phyloP scores from a whole-genome alignment of 2,797 vertebrate species.

The Pampus argenteus region DNA sequence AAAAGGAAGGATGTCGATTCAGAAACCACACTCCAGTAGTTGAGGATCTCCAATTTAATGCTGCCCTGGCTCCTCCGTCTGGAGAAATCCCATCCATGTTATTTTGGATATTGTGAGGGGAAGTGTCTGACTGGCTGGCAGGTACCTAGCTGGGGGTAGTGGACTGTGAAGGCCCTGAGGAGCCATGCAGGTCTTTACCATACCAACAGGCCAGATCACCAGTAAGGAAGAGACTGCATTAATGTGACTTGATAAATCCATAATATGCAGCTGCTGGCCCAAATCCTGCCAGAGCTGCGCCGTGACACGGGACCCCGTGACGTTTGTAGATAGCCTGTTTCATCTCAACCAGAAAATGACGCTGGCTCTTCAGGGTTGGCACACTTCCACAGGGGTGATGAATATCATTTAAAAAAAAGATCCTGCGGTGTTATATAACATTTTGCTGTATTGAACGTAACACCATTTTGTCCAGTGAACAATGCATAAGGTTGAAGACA shows the following conservation, averaged over 20 bases:
- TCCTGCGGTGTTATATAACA: constrained; percentile 21
- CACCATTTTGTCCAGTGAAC: not conserved
- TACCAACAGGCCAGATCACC: constrained; percentile 59
- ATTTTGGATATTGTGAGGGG: constrained; percentile 67
- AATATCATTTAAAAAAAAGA: constrained; percentile 34
- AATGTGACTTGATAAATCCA: constrained; percentile 64
- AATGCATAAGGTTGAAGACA: constrained; percentile 11
- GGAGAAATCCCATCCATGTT: constrained; percentile 66
- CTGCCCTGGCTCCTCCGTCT: constrained; percentile 64
- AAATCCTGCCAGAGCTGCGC: constrained; percentile 50
- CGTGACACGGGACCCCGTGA: constrained; percentile 48
- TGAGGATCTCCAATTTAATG: constrained; percentile 78
- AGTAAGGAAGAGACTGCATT: constrained; percentile 58
- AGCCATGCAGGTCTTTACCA: constrained; percentile 62
- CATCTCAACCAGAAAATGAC: constrained; percentile 57
- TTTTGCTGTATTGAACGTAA: constrained; percentile 28
- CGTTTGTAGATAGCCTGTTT: constrained; percentile 60
- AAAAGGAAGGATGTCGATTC: no score
- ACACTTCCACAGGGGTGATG: constrained; percentile 8
- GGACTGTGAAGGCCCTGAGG: constrained; percentile 70
- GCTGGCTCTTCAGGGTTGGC: constrained; percentile 37
- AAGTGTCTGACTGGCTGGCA: constrained; percentile 60
- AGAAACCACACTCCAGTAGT: constrained; percentile 63
- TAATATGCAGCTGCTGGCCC: constrained; percentile 62
- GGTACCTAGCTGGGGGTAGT: constrained; percentile 65